Base-by-base conservation (phyloP, 2,113 vertebrate genomes). In the Cromileptes altivelis region DNA sequence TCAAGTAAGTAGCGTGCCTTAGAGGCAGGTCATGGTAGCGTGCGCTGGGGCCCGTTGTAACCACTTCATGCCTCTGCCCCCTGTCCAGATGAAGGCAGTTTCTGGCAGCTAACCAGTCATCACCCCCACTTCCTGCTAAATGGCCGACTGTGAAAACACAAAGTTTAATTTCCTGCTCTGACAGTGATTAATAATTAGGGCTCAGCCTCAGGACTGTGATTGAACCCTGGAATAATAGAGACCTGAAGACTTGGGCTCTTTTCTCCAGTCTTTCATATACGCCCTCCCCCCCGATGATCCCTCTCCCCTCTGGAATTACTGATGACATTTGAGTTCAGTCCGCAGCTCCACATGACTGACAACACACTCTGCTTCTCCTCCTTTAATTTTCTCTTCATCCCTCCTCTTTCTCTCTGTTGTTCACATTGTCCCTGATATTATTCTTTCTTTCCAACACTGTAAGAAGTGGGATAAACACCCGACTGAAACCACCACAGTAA, bases 241-340 rank as follows among this genome's bases (percentile, higher is more conserved):
- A 27, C 15, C 57, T 37, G 21, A 23, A 25, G 52, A 17, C 40
- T 30, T 14, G 6, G 19, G 27, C 49, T 64, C 60, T 50, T n/a
- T 21, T 37, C 45, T 6, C 25, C 27, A 21, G 6, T 30, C 25
- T 61, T 37, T 37, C 33, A 37, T 37, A 37, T 37, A 37, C 6
- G 33, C 65, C 19, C 53, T 49, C 61, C 1, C 69, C 23, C 68
- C n/a, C 4, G 4, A 1, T 13, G 6, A 3, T 33, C 23, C 37
- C 55, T 19, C 65, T 50, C 6, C 21, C 2, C 21, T 0, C 18
- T 5, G 49, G 33, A 13, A 23, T 57, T 57, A 72, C 57, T 57
- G 79, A 74, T 74, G 71, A 67, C 55, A 40, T 75, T 53, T 75
- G 70, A 42, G 37, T 73, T 73, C 45, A 55, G 45, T 72, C 69